Evolutionary conservation across 2,797 vertebrate genomes (phyloP).

Genomic region (Sebastes variabilis): DNA sequence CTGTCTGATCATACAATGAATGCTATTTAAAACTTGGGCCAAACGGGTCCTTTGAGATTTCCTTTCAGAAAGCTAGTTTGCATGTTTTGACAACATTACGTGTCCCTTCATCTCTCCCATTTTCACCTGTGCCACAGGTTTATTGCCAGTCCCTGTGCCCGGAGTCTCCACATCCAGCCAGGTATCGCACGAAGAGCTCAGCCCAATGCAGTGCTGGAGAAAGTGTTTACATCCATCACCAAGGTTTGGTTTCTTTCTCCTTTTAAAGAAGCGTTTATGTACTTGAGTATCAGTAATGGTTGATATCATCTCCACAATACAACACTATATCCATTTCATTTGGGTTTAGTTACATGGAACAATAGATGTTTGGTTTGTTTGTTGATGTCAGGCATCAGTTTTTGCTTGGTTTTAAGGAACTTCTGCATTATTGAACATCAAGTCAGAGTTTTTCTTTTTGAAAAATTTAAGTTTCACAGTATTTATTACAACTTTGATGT

Average conservation of each 20-base stretch:
- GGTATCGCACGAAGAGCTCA: constrained; percentile 84
- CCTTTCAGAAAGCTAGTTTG: background rate
- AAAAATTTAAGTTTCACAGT: background rate
- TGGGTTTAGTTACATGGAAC: background rate
- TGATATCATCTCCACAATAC: background rate
- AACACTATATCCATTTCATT: background rate
- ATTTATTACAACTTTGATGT: background rate
- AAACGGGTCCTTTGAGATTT: background rate
- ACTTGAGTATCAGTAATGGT: background rate
- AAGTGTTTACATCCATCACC: constrained; percentile 85
- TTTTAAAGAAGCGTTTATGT: background rate
- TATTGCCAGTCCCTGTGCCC: constrained; percentile 90
- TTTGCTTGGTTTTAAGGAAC: background rate
- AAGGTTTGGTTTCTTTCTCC: constrained; percentile 63
- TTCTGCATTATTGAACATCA: background rate
- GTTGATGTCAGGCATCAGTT: background rate
- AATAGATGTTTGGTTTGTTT: background rate
- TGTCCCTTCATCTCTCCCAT: background rate
- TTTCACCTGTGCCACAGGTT: constrained; percentile 80
- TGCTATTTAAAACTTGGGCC: background rate
- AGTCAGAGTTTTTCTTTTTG: background rate
- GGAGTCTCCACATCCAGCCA: constrained; percentile 86
- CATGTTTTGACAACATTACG: background rate
- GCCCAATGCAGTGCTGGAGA: constrained; percentile 92
- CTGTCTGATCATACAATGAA: background rate